These are phyloP conservation scores for Passer domesticus DNA, from an alignment of 2,113 vertebrate species.

Conservation along the genomic window DNA sequence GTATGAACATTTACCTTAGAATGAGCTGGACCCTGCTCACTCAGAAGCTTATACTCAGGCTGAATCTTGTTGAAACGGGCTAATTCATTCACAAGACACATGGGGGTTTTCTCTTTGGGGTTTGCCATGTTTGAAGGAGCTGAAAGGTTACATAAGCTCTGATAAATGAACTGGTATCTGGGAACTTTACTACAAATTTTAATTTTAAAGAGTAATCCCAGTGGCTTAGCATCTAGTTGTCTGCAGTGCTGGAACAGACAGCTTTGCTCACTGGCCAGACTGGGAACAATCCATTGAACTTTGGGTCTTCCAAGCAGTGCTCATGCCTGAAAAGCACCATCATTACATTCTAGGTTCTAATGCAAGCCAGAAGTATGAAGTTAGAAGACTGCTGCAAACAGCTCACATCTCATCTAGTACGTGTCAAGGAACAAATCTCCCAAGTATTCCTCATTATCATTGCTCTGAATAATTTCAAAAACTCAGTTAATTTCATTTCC, in stretches of 20 bases:
- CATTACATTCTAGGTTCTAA: background rate
- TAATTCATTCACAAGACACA: slow-evolving; percentile 99
- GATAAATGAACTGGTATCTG: background rate
- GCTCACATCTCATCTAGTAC: background rate
- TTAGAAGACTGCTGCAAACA: background rate
- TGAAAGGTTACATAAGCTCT: slow-evolving; percentile 65
- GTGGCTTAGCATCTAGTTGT: background rate
- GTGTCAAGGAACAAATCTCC: background rate
- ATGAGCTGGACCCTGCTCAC: slow-evolving; percentile 93
- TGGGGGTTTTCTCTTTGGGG: slow-evolving; percentile 98
- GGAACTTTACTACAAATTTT: background rate
- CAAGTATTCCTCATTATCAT: background rate
- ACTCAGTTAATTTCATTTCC: background rate
- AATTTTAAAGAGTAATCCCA: background rate
- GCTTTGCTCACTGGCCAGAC: background rate
- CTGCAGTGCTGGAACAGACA: background rate
- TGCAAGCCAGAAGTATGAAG: background rate
- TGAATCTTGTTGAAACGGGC: slow-evolving; percentile 96
- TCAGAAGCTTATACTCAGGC: slow-evolving; percentile 91
- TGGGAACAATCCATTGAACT: background rate
- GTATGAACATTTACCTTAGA: slow-evolving; percentile 81
- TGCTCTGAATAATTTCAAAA: background rate
- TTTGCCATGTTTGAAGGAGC: slow-evolving; percentile 95
- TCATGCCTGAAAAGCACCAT: background rate
- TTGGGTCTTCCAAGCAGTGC: background rate